A percentile compares a stretch with the other conserved stretches of the same genome.
phyloP scores from a whole-genome alignment of 2,113 vertebrate species.

The Mohoua ochrocephala region DNA sequence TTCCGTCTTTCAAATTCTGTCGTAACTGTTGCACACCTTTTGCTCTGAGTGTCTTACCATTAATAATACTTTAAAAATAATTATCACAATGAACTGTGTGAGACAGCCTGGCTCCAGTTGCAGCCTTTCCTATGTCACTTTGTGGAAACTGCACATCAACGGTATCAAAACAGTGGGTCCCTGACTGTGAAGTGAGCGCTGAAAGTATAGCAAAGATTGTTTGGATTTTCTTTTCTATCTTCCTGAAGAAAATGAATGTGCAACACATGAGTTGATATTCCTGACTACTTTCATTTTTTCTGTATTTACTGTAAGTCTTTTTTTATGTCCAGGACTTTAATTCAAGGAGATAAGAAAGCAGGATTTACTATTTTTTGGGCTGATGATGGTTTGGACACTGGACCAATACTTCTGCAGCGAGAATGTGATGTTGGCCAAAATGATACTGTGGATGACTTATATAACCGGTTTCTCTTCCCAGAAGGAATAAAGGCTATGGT shows the following conservation, averaged over 20 bases:
- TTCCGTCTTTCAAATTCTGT: neutral
- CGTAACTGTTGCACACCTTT: neutral
- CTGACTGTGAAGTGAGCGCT: neutral
- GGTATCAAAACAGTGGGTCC: neutral
- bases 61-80: neutral
- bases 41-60: neutral
- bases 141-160: neutral
- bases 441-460: conserved; percentile 91
- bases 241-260: neutral
- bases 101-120: neutral
- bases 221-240: neutral
- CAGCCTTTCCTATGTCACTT: neutral
- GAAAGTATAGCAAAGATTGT: neutral
- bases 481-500: conserved; percentile 97
- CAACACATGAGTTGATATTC: neutral
- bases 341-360: conserved; percentile 90
- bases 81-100: neutral
- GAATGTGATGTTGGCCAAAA: conserved; percentile 85
- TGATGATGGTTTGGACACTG: conserved; percentile 94
- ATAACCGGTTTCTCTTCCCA: conserved; percentile 94
- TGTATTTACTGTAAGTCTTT: neutral
- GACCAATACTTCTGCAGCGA: conserved; percentile 90
- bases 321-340: conserved; percentile 85
- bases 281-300: neutral
- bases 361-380: conserved; percentile 97